A percentile compares a stretch with the other conserved stretches of the same genome.
phyloP scores from a whole-genome alignment of 2,113 vertebrate species.

The Tautogolabrus adspersus region DNA sequence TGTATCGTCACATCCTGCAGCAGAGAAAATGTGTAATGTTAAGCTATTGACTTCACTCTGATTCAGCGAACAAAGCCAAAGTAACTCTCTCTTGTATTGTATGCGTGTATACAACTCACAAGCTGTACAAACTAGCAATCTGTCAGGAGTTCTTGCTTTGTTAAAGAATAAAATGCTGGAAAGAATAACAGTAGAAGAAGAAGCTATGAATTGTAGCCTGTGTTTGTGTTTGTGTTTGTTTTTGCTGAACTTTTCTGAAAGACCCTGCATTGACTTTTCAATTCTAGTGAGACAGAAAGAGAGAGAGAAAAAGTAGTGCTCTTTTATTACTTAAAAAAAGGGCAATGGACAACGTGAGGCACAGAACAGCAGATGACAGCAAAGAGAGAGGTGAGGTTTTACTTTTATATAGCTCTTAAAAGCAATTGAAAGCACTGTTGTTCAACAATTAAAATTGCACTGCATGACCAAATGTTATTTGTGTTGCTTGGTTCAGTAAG shows the following conservation, averaged over 20 bases:
- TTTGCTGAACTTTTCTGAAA: slow-evolving; percentile 10
- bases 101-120: background rate
- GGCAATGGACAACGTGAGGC: background rate
- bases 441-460: slow-evolving; percentile 24
- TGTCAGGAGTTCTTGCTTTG: slow-evolving; percentile 17
- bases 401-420: background rate
- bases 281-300: slow-evolving; percentile 16
- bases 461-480: slow-evolving; percentile 30
- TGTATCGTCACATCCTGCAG: too few species aligned
- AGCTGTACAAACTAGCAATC: slow-evolving; percentile 14
- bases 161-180: slow-evolving; percentile 1
- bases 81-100: too few species aligned
- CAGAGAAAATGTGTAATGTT: too few species aligned
- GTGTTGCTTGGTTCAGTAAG: too few species aligned
- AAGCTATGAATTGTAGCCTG: too few species aligned
- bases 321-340: slow-evolving; percentile 26
- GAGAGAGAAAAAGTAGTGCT: slow-evolving; percentile 20
- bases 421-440: slow-evolving; percentile 8
- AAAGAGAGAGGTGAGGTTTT: background rate
- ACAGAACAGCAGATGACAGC: background rate
- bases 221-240: background rate
- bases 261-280: background rate
- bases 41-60: too few species aligned
- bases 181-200: slow-evolving; percentile 8
- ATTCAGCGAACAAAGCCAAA: too few species aligned